These are phyloP conservation scores for Machaerirhynchus nigripectus DNA, from an alignment of 2,113 vertebrate species.

Conservation along the genomic window DNA sequence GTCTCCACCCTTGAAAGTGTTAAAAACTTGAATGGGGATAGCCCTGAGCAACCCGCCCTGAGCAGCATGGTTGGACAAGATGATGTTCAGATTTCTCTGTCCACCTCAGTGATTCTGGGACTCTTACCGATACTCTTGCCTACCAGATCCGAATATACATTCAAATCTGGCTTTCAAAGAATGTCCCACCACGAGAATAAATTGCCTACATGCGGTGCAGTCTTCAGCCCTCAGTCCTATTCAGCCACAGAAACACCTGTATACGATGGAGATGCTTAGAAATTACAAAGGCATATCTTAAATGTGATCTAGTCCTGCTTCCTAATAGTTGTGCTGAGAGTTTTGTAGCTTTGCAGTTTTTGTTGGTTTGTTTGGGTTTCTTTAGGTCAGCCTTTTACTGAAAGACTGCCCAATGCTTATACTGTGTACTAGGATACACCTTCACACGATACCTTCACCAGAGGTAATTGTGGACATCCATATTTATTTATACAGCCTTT, in stretches of 20 bases:
- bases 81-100: background rate
- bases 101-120: background rate
- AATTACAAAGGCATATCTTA: background rate
- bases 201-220: background rate
- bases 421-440: background rate
- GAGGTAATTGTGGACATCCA: background rate
- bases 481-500: background rate
- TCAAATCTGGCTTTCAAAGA: background rate
- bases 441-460: background rate
- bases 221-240: background rate
- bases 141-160: background rate
- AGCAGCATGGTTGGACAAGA: background rate
- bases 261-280: background rate
- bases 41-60: background rate
- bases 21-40: background rate
- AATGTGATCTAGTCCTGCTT: background rate
- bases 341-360: background rate
- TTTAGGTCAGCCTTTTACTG: background rate
- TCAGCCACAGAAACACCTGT: background rate
- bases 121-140: background rate
- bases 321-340: background rate
- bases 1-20: background rate
- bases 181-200: background rate
- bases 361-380: background rate
- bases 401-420: background rate